Evolutionary conservation across 2,888 invertebrate species (phyloP).

Genomic region (Phorcus lineatus): DNA sequence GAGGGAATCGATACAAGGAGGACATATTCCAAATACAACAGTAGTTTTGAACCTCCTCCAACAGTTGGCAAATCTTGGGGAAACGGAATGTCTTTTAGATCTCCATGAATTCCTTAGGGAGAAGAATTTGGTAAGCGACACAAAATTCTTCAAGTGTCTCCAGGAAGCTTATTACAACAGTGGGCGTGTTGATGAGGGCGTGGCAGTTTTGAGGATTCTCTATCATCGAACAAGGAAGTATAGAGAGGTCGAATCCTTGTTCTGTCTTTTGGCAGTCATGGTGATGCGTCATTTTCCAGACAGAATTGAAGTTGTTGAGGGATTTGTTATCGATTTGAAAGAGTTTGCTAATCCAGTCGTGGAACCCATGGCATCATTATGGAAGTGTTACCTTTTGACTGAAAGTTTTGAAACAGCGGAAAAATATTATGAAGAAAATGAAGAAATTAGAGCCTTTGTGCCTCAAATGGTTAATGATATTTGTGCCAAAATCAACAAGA

Average conservation of each 20-base stretch:
- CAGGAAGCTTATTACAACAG: conserved; percentile 50
- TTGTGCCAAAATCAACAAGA: conserved; percentile 29
- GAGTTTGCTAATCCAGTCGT: conserved; percentile 31
- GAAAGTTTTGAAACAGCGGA: conserved; percentile 45
- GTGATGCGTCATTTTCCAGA: conserved; percentile 43
- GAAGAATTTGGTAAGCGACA: conserved; percentile 38
- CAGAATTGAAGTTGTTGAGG: conserved; percentile 34
- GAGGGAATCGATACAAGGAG: conserved; percentile 26
- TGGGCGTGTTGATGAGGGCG: conserved; percentile 48
- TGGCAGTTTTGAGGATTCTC: conserved; percentile 37
- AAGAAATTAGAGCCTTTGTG: conserved; percentile 36
- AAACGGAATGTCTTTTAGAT: conserved; percentile 44
- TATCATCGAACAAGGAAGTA: conserved; percentile 45
- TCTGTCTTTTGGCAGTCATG: conserved; percentile 45
- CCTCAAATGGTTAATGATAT: conserved; percentile 40
- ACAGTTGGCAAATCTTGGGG: conserved; percentile 47
- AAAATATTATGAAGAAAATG: conserved; percentile 29
- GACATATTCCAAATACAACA: conserved; percentile 34
- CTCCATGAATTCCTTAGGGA: conserved; percentile 45
- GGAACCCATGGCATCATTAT: conserved; percentile 38
- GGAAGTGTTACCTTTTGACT: conserved; percentile 48
- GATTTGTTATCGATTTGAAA: conserved; percentile 41
- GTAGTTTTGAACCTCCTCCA: conserved; percentile 45
- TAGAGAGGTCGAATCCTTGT: conserved; percentile 44
- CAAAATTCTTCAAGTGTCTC: conserved; percentile 40